These are phyloP conservation scores for Sminthopsis crassicaudata DNA, from an alignment of 2,113 vertebrate species.

Conservation along the genomic window DNA sequence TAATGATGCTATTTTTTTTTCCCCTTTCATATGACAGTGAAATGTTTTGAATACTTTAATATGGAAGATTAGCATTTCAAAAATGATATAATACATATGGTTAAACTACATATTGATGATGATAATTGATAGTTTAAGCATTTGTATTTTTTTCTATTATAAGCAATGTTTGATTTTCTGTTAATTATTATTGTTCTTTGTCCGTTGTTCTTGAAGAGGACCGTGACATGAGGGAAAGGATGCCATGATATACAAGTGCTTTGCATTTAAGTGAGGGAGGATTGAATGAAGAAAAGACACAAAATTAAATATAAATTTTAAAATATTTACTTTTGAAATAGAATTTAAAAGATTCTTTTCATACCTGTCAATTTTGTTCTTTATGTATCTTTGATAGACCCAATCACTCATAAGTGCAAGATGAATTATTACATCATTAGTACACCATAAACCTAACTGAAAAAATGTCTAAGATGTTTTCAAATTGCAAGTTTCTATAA, in stretches of 20 bases:
- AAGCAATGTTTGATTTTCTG: background rate
- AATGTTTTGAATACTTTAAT: constrained; percentile 9
- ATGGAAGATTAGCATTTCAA: background rate
- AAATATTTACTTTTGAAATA: background rate
- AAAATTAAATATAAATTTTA: background rate
- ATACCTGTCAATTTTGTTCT: background rate
- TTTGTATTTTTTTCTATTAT: background rate
- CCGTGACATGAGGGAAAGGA: too few relatives aligned
- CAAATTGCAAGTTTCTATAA: background rate
- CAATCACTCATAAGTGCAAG: background rate
- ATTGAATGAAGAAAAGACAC: background rate
- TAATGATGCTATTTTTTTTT: background rate
- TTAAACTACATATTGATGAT: background rate
- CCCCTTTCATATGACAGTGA: constrained; percentile 15
- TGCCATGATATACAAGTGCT: too few relatives aligned
- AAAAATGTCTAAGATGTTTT: background rate
- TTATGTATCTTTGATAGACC: background rate
- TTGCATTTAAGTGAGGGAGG: too few relatives aligned
- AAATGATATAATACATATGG: background rate
- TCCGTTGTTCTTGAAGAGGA: too few relatives aligned
- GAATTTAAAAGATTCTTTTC: background rate
- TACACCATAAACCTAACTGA: too few relatives aligned
- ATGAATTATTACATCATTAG: background rate
- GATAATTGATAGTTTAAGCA: background rate
- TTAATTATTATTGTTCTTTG: background rate